Conservation (phyloP, 2,888 invertebrate species). For the Oscheius sp. region DNA sequence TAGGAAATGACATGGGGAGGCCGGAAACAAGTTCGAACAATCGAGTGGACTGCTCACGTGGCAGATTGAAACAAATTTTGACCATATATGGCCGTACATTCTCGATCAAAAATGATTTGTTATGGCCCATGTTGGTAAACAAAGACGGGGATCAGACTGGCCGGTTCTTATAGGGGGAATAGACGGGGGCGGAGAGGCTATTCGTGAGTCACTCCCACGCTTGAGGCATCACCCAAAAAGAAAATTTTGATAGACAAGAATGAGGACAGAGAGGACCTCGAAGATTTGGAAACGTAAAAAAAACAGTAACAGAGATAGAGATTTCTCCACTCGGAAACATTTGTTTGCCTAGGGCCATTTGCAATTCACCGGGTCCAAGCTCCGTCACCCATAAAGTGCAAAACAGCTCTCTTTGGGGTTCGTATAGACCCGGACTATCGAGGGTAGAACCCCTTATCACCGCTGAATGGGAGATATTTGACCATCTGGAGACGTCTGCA, state of each 20-base stretch:
- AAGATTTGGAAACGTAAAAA: not conserved
- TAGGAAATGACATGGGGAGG: not conserved
- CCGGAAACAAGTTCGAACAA: not conserved
- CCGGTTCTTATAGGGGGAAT: slow-evolving; percentile 10
- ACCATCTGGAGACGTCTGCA: not conserved
- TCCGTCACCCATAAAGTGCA: too few species aligned
- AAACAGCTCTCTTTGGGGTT: not conserved
- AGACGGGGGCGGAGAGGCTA: not conserved
- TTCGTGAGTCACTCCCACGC: slow-evolving; percentile 19
- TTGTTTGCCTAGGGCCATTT: slow-evolving; percentile 6
- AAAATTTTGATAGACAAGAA: not conserved
- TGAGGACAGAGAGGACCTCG: not conserved
- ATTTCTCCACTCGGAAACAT: not conserved
- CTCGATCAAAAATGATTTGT: not conserved
- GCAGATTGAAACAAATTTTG: not conserved
- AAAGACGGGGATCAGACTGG: too few species aligned
- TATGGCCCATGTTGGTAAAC: not conserved
- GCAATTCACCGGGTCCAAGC: not conserved
- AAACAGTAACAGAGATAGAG: not conserved
- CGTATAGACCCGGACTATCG: not conserved
- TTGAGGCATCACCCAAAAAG: not conserved
- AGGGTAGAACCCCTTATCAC: slow-evolving; percentile 11
- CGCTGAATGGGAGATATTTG: slow-evolving; percentile 9
- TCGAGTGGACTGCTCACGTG: not conserved
- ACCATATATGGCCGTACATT: not conserved